A percentile compares a stretch with the other conserved stretches of the same genome.
Conservation (phyloP, 2,888 invertebrate species). For the Eristalis arbustorum region DNA sequence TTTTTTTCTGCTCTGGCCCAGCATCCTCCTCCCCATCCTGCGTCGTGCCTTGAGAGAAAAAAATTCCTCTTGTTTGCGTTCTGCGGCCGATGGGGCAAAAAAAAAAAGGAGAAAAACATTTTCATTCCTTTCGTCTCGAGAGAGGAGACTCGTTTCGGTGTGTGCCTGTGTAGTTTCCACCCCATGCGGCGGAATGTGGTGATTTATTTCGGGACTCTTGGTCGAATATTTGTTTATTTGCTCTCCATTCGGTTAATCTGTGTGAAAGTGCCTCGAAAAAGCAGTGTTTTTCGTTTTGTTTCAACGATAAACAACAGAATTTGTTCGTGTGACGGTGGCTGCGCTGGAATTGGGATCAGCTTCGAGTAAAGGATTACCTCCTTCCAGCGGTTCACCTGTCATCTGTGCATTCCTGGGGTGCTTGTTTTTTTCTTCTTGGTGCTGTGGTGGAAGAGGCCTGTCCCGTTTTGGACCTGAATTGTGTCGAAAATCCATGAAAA, state of each 20-base stretch:
- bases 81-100: not conserved
- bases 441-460: no score
- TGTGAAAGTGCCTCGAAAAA: conserved; percentile 17
- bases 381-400: no score
- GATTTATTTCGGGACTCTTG: conserved; percentile 66
- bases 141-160: not conserved
- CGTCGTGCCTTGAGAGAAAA: conserved; percentile 25
- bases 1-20: not conserved
- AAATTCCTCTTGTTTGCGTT: conserved; percentile 29
- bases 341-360: not conserved
- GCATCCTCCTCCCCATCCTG: conserved; percentile 25
- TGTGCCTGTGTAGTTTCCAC: conserved; percentile 26
- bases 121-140: not conserved
- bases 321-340: not conserved
- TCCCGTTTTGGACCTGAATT: not conserved
- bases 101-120: conserved; percentile 12
- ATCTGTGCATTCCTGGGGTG: no score
- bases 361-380: conserved; percentile 5
- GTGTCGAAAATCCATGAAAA: not conserved
- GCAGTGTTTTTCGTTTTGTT: conserved; percentile 15
- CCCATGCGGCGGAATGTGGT: conserved; percentile 63
- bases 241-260: conserved; percentile 26
- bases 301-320: conserved; percentile 18
- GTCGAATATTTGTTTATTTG: conserved; percentile 57
- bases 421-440: no score